Evolutionary conservation across 2,888 invertebrate species (phyloP), one percentile per base, ranked within the genome.

Genomic region (Aleiodes leptofemur): DNA sequence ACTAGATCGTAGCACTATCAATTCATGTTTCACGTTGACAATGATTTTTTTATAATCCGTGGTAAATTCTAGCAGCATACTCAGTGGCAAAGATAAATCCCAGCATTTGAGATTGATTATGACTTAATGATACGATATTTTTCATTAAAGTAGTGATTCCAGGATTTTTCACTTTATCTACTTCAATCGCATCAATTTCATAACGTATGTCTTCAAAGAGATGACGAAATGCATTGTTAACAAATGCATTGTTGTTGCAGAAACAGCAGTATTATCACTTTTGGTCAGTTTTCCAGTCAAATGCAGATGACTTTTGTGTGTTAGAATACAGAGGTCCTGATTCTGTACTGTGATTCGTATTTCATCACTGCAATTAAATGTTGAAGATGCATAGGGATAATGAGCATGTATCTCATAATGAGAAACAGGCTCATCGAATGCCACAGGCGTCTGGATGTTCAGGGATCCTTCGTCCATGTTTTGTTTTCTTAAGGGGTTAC

Each of bases 191-290:
- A 57, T 23, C 85, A 51, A 84, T 75, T 34, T 87, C 86, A 29
- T 84, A 80, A 82, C 86, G 86, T 77, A 87, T 84, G 79, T 81
- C 84, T 73, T 86, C 84, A 77, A 87, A 87, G 6, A 87, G 66
- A 78, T 83, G 82, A n/a, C 83, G 79, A 14, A 85, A 74, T 13
- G 73, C 80, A 55, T 75, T 80, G 11, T 78, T 78, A 8, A 72
- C 59, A 11, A 78, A 29, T 14, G n/a, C 4, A n/a, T n/a, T 9
- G 74, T 71, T 4, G 56, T 38, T 11, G 56, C 34, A 0, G 31
- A 31, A 31, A 38, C 71, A 8, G 64, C 55, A 14, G 70, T 34
- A 7, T 31, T 55, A 34, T 74, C 55, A 0, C 23, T 38, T 34
- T 75, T 77, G 3, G 9, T 69, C 13, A 77, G 50, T 71, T 43